These are phyloP conservation scores for Taurulus bubalis DNA, from an alignment of 2,113 vertebrate species.

Conservation along the genomic window DNA sequence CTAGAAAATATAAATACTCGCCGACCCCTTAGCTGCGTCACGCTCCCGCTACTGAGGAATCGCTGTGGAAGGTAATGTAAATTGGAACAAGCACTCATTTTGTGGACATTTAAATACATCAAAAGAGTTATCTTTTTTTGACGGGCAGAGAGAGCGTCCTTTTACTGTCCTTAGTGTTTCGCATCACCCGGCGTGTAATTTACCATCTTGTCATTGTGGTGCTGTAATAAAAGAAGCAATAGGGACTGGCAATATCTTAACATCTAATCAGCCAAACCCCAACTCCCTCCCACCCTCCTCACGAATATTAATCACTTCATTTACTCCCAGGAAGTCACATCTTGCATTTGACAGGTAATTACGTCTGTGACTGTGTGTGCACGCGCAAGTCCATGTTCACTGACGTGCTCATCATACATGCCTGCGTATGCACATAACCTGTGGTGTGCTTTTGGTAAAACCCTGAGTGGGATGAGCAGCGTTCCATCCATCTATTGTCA, in stretches of 20 bases:
- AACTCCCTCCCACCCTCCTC: neutral
- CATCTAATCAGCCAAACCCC: constrained; percentile 54
- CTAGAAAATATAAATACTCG: neutral
- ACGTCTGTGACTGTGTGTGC: constrained; percentile 29
- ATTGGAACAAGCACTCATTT: constrained; percentile 16
- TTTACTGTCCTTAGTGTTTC: constrained; percentile 15
- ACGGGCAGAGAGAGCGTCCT: constrained; percentile 1
- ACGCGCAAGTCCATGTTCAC: neutral
- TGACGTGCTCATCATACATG: neutral
- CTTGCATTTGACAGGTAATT: constrained; percentile 79
- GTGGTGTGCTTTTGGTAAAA: constrained; percentile 12
- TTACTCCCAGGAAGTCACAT: constrained; percentile 73
- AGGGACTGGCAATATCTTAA: constrained; percentile 65
- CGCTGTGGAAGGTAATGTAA: neutral
- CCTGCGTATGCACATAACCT: constrained; percentile 7
- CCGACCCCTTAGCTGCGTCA: constrained; percentile 11
- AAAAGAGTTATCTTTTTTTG: neutral
- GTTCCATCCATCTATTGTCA: constrained; percentile 47
- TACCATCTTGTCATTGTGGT: constrained; percentile 49
- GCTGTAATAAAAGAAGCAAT: constrained; percentile 54
- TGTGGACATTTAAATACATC: constrained; percentile 14
- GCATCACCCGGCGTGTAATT: constrained; percentile 39
- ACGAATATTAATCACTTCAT: constrained; percentile 78
- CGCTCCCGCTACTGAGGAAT: constrained; percentile 4
- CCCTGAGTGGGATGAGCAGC: neutral